Base-by-base conservation (phyloP, 2,797 vertebrate genomes). In the Pampus argenteus region DNA sequence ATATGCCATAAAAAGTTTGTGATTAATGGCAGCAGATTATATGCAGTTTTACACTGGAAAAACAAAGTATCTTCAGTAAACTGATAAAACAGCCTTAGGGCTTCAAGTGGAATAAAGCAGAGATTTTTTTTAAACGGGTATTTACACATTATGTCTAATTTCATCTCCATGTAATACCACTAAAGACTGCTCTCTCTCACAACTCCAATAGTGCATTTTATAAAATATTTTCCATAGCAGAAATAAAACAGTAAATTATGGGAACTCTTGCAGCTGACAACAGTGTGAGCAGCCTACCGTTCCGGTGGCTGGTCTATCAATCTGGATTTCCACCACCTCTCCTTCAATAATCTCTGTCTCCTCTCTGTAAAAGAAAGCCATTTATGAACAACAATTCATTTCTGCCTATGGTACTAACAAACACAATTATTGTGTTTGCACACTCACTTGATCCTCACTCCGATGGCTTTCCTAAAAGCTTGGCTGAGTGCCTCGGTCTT, bases 291-390 rank as follows among this genome's bases (percentile, higher is more conserved):
- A 69, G 86, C 95, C 80, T 86, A 98, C 97, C 15, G 97, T 97
- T 90, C 97, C 97, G 1, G 97, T 98, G 3, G 97, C 97, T 0
- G 97, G 97, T 47, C 97, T 92, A 58, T 98, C 97, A 9, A 98
- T 98, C 88, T 99, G 97, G 83, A 99, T 96, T 86, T 99, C 97
- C 28, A 98, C 97, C 81, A 98, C 97, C 56, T 98, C 97, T n/a
- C 97, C 97, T 85, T 98, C 97, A 14, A 98, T 99, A 62, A 99
- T 99, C 89, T 98, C 97, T 0, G 97, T 98, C 90, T 98, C 97
- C 56, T 98, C 97, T 86, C 97, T 98, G 75, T 23, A 40, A 75
- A 79, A 72, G 40, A 63, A 82, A 73, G 59, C 2, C 40, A 58
- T 54, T 42, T 17, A 15, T 71, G 20, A 57, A 61, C 23, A 40